Conservation (phyloP, 2,888 invertebrate genomes). For the Drosophila differens region DNA sequence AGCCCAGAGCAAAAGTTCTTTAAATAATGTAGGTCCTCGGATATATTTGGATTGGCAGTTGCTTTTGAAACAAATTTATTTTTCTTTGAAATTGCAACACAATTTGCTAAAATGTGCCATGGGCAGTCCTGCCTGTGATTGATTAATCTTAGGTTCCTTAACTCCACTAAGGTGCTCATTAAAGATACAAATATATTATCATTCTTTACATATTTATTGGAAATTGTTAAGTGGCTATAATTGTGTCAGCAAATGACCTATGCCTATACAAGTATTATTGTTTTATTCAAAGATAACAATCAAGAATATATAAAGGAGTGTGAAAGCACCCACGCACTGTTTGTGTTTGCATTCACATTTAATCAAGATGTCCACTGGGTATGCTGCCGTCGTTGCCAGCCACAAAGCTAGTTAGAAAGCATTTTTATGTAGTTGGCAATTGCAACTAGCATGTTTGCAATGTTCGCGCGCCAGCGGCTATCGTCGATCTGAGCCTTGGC, state of each 20-base stretch:
- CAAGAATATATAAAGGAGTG: background rate
- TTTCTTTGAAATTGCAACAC: background rate
- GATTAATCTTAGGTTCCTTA: background rate
- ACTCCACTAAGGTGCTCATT: background rate
- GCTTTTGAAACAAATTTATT: background rate
- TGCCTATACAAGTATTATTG: background rate
- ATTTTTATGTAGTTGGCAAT: constrained; percentile 30
- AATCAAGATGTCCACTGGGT: constrained; percentile 6
- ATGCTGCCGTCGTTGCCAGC: constrained; percentile 15
- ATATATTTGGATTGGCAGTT: background rate
- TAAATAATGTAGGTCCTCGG: background rate
- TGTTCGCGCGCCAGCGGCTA: constrained; percentile 30
- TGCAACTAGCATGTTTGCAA: constrained; percentile 36
- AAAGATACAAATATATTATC: background rate
- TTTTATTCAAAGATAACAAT: background rate
- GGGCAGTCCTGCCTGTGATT: background rate
- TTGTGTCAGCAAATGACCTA: background rate
- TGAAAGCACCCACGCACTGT: background rate
- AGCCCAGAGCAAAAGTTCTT: background rate
- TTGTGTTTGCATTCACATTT: background rate
- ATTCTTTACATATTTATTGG: background rate
- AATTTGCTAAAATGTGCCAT: background rate
- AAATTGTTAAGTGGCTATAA: background rate
- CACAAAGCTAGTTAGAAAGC: too few species aligned
- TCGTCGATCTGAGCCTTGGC: constrained; percentile 55